Base-by-base conservation (phyloP, 2,888 invertebrate species). In the Metopia argyrocephala region DNA sequence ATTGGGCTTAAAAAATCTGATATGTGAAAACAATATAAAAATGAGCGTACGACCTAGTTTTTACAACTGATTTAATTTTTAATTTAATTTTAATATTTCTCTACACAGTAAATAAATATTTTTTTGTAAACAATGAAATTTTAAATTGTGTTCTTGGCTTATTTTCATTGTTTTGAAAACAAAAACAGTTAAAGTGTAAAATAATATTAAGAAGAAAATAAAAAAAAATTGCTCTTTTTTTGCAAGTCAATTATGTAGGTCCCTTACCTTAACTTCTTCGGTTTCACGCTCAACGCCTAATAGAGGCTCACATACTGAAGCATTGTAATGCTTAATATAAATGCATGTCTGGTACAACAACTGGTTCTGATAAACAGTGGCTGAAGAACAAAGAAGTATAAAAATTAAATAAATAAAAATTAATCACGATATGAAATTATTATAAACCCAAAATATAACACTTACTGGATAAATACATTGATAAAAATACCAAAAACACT, bases 341-440 rank as follows among this genome's bases (percentile, higher is more conserved):
- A 92, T 92, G 89, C 96, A 96, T 2, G 94, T 94, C 84, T 94
- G 92, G 86, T 93, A 94, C 7, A 95, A 89, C 65, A 95, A 89
- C 82, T 95, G 92, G 89, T 95, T 95, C 84, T 93, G 93, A 76
- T 93, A 90, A 38, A 94, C 89, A 78, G 90, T 87, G 84, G 86
- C 90, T 90, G 54, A 18, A 83, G 84, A 38, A 38, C 2, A 3
- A 62, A 57, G 38, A 80, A 80, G 79, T 69, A 64, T 71, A 69
- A 68, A 6, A 31, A 38, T 68, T 48, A 21, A 62, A 18, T 38
- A 50, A 15, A 12, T 23, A 78, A 12, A 12, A 59, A n/a, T n/a
- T n/a, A n/a, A n/a, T n/a, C n/a, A n/a, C n/a, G 38, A 31, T 23
- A 66, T n/a, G 5, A 38, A 25, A 45, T 21, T 46, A n/a, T 28